Conservation (phyloP, 2,113 vertebrate species). For the Aphyosemion australe region DNA sequence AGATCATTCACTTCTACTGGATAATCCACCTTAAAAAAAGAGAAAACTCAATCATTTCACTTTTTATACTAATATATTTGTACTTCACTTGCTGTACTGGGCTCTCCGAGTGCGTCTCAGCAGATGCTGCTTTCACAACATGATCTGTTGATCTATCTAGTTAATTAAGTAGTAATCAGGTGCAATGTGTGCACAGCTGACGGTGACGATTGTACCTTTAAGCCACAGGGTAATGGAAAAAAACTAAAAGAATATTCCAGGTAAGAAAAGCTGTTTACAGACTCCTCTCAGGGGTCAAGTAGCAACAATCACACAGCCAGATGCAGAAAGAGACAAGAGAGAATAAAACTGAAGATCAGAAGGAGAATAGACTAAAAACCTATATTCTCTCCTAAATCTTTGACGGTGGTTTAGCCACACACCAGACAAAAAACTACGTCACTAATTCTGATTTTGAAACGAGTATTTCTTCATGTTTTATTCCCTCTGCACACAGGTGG, state of each 20-base stretch:
- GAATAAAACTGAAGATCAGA: not conserved
- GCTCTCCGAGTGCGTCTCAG: constrained; percentile 16
- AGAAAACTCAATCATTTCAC: too few relatives aligned
- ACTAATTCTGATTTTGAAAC: constrained; percentile 2
- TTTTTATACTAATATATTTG: not conserved
- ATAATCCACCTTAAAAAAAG: not conserved
- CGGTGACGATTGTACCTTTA: constrained; percentile 33
- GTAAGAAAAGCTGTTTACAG: constrained; percentile 40
- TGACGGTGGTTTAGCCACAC: too few relatives aligned
- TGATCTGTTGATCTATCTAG: constrained; percentile 19
- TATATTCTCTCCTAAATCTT: too few relatives aligned
- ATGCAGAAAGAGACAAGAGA: constrained; percentile 18
- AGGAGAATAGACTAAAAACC: not conserved
- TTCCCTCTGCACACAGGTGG: constrained; percentile 32
- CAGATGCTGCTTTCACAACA: constrained; percentile 21
- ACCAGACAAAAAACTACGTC: too few relatives aligned
- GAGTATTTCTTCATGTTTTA: not conserved
- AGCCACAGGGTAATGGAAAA: constrained; percentile 60
- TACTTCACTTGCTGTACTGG: not conserved
- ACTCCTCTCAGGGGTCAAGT: constrained; percentile 18
- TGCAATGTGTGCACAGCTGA: constrained; percentile 41
- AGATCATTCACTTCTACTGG: not conserved
- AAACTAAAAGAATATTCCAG: constrained; percentile 18
- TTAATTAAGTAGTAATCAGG: constrained; percentile 61
- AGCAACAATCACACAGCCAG: constrained; percentile 22